These are phyloP conservation scores for Luperina testacea DNA, from an alignment of 2,888 invertebrate genomes.

Conservation along the genomic window DNA sequence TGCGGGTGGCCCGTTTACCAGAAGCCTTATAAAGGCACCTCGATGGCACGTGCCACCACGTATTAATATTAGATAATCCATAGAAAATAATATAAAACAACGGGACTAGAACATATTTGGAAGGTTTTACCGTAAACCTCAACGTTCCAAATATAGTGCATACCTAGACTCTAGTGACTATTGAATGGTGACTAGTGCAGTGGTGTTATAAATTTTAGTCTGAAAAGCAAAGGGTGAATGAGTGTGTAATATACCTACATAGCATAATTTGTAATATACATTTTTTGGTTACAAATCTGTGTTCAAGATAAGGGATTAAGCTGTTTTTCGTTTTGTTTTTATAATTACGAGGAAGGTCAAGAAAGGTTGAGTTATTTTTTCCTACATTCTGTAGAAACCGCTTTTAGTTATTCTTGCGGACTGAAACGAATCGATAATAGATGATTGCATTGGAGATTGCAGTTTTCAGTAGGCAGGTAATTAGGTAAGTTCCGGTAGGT, in stretches of 20 bases:
- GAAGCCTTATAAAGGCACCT: slow-evolving; percentile 24
- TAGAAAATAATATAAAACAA: slow-evolving; percentile 50
- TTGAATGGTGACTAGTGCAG: neutral
- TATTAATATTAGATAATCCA: slow-evolving; percentile 51
- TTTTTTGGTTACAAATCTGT: neutral
- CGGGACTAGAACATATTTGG: slow-evolving; percentile 50
- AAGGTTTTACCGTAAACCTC: slow-evolving; percentile 44
- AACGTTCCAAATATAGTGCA: slow-evolving; percentile 2
- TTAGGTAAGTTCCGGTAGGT: neutral
- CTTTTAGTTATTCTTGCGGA: neutral
- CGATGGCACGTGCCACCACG: slow-evolving; percentile 36
- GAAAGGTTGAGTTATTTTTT: neutral
- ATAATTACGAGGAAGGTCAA: no score
- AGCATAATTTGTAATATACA: neutral
- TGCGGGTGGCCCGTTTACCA: slow-evolving; percentile 44
- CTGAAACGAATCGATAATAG: neutral
- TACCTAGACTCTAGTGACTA: neutral
- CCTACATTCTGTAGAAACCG: neutral
- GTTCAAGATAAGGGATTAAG: neutral
- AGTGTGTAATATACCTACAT: neutral
- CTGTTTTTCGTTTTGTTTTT: neutral
- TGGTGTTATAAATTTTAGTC: neutral
- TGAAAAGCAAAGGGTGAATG: neutral
- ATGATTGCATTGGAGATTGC: neutral
- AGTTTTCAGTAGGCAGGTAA: neutral